These are phyloP conservation scores for Hippocampus zosterae DNA, from an alignment of 2,113 vertebrate species.

Conservation along the genomic window DNA sequence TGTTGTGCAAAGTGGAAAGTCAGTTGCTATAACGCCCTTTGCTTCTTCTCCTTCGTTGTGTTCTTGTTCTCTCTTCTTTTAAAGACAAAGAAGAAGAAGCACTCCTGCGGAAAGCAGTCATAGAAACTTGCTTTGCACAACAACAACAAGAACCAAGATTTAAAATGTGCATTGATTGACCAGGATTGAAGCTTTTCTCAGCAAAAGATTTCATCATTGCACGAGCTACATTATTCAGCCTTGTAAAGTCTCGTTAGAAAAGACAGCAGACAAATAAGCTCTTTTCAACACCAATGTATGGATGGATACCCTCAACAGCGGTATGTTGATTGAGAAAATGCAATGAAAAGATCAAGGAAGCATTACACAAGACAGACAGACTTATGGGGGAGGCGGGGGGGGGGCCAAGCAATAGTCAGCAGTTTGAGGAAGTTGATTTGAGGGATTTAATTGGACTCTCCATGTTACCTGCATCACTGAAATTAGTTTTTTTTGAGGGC, in stretches of 20 bases:
- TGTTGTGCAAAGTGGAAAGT: no score
- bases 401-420: constrained; percentile 5
- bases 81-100: no score
- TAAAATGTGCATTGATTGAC: no score
- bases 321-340: constrained; percentile 19
- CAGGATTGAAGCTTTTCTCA: constrained; percentile 49
- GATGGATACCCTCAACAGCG: constrained; percentile 29
- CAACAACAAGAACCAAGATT: no score
- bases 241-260: constrained; percentile 61
- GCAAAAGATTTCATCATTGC: constrained; percentile 64
- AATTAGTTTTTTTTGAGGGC: constrained; percentile 24
- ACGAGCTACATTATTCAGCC: constrained; percentile 61
- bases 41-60: no score
- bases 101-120: no score
- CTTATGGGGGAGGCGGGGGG: no score
- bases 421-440: constrained; percentile 20
- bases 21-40: no score
- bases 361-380: not conserved
- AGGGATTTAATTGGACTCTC: constrained; percentile 38
- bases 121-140: no score
- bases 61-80: no score
- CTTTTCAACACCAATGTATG: constrained; percentile 56
- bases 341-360: constrained; percentile 17
- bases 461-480: constrained; percentile 15
- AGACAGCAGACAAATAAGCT: constrained; percentile 60